Percentiles rank a stretch among this genome's conserved stretches.
These are phyloP conservation scores for Xylota segnis DNA, from an alignment of 2,888 invertebrate species.

Conservation along the genomic window DNA sequence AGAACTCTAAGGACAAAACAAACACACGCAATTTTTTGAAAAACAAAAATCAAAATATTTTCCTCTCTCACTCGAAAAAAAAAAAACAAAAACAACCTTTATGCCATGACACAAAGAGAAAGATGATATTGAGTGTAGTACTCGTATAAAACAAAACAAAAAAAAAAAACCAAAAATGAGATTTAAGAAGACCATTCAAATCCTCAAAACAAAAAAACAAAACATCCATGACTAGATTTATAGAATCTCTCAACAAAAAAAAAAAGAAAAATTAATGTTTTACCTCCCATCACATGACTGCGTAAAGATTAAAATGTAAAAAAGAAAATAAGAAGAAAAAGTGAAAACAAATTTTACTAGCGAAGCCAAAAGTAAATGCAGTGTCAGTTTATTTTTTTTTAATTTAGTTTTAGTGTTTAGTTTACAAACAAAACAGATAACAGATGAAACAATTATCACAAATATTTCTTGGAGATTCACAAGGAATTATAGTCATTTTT, in stretches of 20 bases:
- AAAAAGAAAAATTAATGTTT: conserved; percentile 34
- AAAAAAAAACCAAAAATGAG: conserved; percentile 37
- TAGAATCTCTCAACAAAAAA: conserved; percentile 25
- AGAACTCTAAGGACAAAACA: conserved; percentile 78
- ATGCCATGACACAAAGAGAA: conserved; percentile 58
- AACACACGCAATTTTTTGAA: conserved; percentile 50
- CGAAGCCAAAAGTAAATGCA: conserved; percentile 74
- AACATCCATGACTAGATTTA: conserved; percentile 61
- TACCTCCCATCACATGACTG: conserved; percentile 54
- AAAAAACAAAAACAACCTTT: conserved; percentile 40
- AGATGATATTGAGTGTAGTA: conserved; percentile 46
- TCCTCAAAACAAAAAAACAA: conserved; percentile 26
- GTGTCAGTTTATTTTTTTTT: conserved; percentile 67
- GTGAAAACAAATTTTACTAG: conserved; percentile 67
- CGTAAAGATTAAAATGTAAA: conserved; percentile 50
- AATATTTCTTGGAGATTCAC: conserved; percentile 54
- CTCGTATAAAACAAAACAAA: no score
- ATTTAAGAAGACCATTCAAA: conserved; percentile 31
- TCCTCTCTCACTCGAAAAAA: conserved; percentile 32
- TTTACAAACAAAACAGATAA: conserved; percentile 67
- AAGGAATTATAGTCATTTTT: conserved; percentile 71
- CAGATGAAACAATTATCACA: conserved; percentile 61
- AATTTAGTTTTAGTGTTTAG: conserved; percentile 46
- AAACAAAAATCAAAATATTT: conserved; percentile 51
- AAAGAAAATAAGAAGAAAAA: conserved; percentile 23